Percentiles rank a stretch among this genome's conserved stretches.
Conservation (phyloP, 2,113 vertebrate genomes). For the Theropithecus gelada region DNA sequence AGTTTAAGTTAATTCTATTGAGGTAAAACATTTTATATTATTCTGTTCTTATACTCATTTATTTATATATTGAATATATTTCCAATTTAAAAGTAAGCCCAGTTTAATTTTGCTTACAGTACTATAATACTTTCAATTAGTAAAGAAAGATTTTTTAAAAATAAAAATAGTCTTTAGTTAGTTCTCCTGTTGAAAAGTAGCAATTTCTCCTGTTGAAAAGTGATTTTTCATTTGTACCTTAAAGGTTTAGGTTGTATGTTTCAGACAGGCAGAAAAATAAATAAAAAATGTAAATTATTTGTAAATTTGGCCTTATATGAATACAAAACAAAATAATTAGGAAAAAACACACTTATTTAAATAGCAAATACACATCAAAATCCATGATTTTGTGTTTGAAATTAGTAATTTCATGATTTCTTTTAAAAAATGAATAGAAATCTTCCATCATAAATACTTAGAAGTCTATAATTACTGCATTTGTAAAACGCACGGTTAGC, state of each 20-base stretch:
- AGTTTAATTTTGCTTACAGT: neutral
- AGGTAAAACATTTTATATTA: conserved; percentile 24
- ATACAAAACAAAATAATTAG: neutral
- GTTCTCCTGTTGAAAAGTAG: neutral
- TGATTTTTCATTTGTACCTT: neutral
- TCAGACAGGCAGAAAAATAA: neutral
- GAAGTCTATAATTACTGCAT: neutral
- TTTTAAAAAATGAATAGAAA: conserved; percentile 14
- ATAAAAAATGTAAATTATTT: neutral
- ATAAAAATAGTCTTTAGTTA: neutral
- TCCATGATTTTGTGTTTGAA: neutral
- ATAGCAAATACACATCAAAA: conserved; percentile 9
- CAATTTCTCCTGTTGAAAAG: neutral
- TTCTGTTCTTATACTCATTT: neutral
- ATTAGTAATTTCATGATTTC: neutral
- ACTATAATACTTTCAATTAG: neutral
- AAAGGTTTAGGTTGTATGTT: neutral
- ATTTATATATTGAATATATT: neutral
- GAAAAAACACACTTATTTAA: neutral
- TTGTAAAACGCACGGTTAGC: conserved; percentile 26
- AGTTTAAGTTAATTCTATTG: neutral
- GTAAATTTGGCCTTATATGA: neutral
- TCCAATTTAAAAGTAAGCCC: neutral
- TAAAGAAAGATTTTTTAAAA: neutral
- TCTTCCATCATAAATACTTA: neutral